These are phyloP conservation scores for Strix occidentalis DNA, from an alignment of 2,797 vertebrate genomes.

Conservation along the genomic window DNA sequence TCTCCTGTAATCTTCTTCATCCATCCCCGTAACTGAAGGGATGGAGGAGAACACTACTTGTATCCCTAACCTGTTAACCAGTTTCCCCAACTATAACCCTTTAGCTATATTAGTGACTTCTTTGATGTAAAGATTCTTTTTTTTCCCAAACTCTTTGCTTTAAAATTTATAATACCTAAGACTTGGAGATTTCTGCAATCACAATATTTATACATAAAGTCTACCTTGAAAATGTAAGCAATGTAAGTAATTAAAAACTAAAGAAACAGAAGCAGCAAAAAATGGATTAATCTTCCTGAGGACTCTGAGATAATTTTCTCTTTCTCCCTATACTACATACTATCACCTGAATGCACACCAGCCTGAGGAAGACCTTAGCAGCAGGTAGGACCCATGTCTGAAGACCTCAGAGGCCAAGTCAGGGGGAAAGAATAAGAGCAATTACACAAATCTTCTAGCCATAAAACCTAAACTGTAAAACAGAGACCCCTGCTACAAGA, in stretches of 20 bases:
- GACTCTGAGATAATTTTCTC: background rate
- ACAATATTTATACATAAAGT: background rate
- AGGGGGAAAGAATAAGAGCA: background rate
- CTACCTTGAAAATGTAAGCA: background rate
- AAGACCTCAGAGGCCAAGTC: background rate
- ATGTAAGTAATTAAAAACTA: background rate
- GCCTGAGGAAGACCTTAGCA: background rate
- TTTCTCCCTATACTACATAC: accelerated
- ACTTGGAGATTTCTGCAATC: background rate
- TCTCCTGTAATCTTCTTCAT: too few relatives aligned
- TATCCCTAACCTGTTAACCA: too few relatives aligned
- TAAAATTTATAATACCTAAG: background rate
- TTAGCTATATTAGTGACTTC: background rate
- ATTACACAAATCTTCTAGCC: background rate
- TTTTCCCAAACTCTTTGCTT: background rate
- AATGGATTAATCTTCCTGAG: background rate
- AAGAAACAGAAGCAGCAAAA: background rate
- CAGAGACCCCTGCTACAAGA: background rate
- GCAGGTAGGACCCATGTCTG: background rate
- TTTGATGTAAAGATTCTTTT: background rate
- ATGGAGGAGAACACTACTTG: too few relatives aligned
- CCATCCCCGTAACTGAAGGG: too few relatives aligned
- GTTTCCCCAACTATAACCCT: background rate
- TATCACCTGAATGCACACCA: background rate
- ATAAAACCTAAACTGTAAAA: background rate